Conservation (phyloP, 37 sponge, comb jelly and placozoan genomes). For the Oscarella lobularis region DNA sequence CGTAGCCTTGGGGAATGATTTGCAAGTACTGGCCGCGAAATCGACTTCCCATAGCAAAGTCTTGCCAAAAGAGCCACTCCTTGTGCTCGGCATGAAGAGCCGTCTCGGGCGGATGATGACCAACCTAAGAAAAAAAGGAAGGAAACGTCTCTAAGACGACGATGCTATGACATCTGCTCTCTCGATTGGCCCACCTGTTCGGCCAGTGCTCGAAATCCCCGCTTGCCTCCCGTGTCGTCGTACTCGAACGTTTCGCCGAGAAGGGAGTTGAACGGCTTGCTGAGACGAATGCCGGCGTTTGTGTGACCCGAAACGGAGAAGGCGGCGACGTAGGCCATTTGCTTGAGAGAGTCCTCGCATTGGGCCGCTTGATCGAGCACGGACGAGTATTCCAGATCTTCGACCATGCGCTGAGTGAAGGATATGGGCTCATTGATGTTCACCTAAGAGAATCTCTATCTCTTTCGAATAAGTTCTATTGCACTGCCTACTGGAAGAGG, state of each 20-base stretch:
- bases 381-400: conserved; percentile 66
- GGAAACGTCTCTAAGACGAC: neutral
- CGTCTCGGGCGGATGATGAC: conserved; percentile 93
- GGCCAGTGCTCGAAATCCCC: conserved; percentile 70
- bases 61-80: conserved; percentile 89
- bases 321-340: conserved; percentile 59
- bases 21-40: conserved; percentile 95
- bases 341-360: conserved; percentile 36
- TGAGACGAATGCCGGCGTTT: conserved; percentile 36
- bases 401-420: conserved; percentile 73
- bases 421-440: conserved; percentile 98
- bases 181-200: conserved; percentile 74
- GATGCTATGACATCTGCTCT: neutral
- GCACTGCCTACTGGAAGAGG: conserved; percentile 77
- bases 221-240: conserved; percentile 71
- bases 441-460: no score
- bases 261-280: conserved; percentile 95
- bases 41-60: conserved; percentile 88
- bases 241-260: conserved; percentile 91
- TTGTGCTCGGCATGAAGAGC: conserved; percentile 84
- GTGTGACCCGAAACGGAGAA: conserved; percentile 61
- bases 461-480: no score
- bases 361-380: conserved; percentile 64
- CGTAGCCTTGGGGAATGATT: conserved; percentile 54
- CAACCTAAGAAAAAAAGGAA: conserved; percentile 40